These are phyloP conservation scores for Chunga burmeisteri DNA, from an alignment of 2,113 vertebrate genomes.

Conservation along the genomic window DNA sequence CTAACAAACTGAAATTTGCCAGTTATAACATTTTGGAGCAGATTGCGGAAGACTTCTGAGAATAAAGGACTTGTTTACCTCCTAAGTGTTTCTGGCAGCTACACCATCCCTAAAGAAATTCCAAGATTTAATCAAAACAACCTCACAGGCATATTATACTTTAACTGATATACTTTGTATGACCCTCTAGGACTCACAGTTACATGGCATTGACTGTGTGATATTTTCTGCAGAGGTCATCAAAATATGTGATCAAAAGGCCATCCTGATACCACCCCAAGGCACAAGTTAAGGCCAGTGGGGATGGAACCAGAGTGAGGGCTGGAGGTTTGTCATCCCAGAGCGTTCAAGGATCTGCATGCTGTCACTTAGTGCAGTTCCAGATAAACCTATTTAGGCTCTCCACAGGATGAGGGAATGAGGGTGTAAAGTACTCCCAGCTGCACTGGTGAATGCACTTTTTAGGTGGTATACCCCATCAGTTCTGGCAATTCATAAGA, in stretches of 20 bases:
- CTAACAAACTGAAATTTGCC: not conserved
- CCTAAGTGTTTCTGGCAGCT: not conserved
- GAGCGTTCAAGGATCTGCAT: not conserved
- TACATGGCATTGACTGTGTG: rapidly evolving
- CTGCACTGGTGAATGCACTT: not conserved
- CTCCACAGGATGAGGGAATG: not conserved
- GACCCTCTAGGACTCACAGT: not conserved
- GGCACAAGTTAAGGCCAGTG: not conserved
- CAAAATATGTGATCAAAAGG: not conserved
- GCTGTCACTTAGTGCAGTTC: not conserved
- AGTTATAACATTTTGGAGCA: not conserved
- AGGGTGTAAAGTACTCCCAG: not conserved
- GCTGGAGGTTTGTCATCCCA: not conserved
- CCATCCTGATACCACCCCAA: not conserved
- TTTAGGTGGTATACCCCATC: not conserved
- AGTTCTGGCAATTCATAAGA: not conserved
- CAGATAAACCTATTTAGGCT: not conserved
- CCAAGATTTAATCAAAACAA: not conserved
- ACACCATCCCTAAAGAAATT: not conserved
- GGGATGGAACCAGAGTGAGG: not conserved
- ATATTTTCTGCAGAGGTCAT: not conserved
- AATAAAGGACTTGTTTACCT: not conserved
- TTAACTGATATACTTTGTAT: not conserved
- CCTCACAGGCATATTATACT: not conserved
- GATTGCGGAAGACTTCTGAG: not conserved